Percentiles rank a stretch among this genome's conserved stretches.
phyloP scores from a whole-genome alignment of 2,797 vertebrate genomes.

The Eutrigla gurnardus region DNA sequence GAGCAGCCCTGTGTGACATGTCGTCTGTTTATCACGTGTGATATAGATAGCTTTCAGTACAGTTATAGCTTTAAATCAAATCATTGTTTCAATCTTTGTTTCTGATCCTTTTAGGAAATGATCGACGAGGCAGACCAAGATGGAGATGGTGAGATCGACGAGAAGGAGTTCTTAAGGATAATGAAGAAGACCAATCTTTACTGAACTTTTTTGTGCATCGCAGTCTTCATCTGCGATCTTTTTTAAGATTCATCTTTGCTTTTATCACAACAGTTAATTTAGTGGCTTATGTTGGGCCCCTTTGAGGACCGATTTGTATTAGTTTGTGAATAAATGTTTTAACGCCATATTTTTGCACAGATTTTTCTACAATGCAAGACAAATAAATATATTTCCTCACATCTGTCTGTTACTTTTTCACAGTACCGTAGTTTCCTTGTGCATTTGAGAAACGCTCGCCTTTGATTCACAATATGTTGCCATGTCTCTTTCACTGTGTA shows the following conservation, averaged over 20 bases:
- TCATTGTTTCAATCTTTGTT: neutral
- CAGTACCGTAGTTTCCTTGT: neutral
- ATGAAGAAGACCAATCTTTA: constrained; percentile 96
- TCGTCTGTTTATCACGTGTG: neutral
- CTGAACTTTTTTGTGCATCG: constrained; percentile 64
- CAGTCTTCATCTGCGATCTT: neutral
- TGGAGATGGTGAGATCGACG: constrained; percentile 94
- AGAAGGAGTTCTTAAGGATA: constrained; percentile 94
- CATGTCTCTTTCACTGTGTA: neutral
- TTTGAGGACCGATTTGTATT: neutral
- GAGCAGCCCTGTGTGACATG: neutral
- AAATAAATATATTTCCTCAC: constrained; percentile 73
- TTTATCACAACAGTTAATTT: constrained; percentile 32
- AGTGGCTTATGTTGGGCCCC: constrained; percentile 2
- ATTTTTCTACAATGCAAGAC: constrained; percentile 61
- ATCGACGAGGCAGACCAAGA: constrained; percentile 95
- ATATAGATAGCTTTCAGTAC: neutral
- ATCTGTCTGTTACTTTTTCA: constrained; percentile 6
- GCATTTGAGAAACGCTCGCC: neutral
- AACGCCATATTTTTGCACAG: constrained; percentile 52
- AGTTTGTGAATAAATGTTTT: constrained; percentile 66
- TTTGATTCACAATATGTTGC: neutral
- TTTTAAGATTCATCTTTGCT: constrained; percentile 11
- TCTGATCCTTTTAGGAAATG: constrained; percentile 89
- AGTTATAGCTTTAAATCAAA: neutral